Percentiles rank a stretch among this genome's conserved stretches.
Conservation (phyloP, 2,888 invertebrate species). For the Conomelus anceps region DNA sequence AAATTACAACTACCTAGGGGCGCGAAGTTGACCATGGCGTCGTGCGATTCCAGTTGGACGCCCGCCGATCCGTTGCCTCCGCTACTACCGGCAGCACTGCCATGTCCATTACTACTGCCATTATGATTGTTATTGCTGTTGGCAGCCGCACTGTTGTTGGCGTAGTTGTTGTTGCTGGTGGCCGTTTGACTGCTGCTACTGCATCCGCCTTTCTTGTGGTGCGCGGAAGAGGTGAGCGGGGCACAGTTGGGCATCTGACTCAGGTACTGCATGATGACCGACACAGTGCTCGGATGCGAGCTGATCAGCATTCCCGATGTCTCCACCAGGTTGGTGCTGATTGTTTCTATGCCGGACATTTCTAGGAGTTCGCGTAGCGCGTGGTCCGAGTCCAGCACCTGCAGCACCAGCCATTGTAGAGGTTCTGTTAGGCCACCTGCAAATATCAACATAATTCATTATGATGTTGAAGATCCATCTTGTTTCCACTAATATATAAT, state of each 20-base stretch:
- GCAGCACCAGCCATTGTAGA: conserved; percentile 73
- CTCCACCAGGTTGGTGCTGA: conserved; percentile 70
- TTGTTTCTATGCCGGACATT: conserved; percentile 57
- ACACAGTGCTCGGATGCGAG: conserved; percentile 60
- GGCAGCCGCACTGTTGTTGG: neutral
- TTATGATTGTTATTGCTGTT: neutral
- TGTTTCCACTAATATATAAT: too few species aligned
- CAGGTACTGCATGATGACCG: conserved; percentile 57
- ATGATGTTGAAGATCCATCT: too few species aligned
- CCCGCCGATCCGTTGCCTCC: neutral
- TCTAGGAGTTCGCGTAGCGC: conserved; percentile 68
- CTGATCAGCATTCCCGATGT: conserved; percentile 66
- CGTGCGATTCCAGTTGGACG: neutral
- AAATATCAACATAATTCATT: conserved; percentile 38
- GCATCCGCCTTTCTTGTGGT: neutral
- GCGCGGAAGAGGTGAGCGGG: conserved; percentile 29
- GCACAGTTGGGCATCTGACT: conserved; percentile 47
- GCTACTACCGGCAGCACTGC: too few species aligned
- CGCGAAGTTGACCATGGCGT: conserved; percentile 70
- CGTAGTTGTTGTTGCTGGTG: neutral
- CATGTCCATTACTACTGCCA: neutral
- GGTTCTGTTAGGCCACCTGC: conserved; percentile 63
- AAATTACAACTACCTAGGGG: conserved; percentile 57
- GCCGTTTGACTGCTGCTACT: neutral
- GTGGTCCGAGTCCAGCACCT: conserved; percentile 69